Percentiles rank a stretch among this genome's conserved stretches.
phyloP scores from a whole-genome alignment of 2,113 vertebrate species.

The Helogale parvula region DNA sequence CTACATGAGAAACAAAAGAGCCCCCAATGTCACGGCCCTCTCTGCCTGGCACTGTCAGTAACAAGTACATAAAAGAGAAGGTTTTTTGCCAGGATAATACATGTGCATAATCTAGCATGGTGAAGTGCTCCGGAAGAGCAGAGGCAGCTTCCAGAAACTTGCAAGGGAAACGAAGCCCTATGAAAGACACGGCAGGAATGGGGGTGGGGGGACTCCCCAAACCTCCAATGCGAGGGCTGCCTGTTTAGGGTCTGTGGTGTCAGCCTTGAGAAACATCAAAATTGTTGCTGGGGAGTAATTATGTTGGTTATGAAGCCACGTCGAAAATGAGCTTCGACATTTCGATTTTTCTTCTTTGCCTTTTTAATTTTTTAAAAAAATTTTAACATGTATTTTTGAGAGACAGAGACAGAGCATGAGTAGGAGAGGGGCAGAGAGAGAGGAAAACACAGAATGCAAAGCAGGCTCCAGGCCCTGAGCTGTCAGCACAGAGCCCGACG shows the following conservation, averaged over 20 bases:
- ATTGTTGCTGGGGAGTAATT: background rate
- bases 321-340: background rate
- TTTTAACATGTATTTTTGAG: too few relatives aligned
- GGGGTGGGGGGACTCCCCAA: background rate
- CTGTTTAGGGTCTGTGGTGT: background rate
- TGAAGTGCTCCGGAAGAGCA: background rate
- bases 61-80: background rate
- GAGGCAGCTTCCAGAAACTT: background rate
- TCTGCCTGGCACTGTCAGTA: background rate
- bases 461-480: too few relatives aligned
- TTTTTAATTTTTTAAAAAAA: background rate
- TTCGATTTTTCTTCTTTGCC: background rate
- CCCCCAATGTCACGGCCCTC: rapidly evolving
- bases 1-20: background rate
- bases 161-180: background rate
- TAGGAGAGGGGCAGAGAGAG: too few relatives aligned
- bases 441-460: too few relatives aligned
- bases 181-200: background rate
- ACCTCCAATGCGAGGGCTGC: background rate
- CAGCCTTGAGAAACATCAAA: background rate
- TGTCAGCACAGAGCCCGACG: too few relatives aligned
- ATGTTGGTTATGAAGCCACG: background rate
- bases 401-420: too few relatives aligned
- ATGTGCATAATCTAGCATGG: background rate
- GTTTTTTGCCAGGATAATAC: background rate